These are phyloP conservation scores for Phengaris alcon DNA, from an alignment of 2,888 invertebrate species.

Conservation along the genomic window DNA sequence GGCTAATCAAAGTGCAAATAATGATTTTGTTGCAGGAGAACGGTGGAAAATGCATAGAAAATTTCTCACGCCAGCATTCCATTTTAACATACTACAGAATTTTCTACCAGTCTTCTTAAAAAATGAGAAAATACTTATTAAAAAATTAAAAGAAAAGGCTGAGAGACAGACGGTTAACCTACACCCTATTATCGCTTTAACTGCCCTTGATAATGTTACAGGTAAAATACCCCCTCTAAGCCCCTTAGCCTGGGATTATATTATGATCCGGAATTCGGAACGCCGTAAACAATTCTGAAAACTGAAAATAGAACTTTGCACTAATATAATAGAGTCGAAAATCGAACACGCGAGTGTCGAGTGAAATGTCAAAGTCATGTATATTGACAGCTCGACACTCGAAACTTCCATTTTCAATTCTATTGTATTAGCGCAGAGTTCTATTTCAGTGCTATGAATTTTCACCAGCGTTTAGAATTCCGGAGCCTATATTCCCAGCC, in stretches of 20 bases:
- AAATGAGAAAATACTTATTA: constrained; percentile 78
- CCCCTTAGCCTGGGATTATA: neutral
- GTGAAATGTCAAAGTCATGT: no score
- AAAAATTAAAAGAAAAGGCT: constrained; percentile 68
- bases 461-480: no score
- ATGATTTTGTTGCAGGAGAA: constrained; percentile 47
- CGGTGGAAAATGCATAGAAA: constrained; percentile 84
- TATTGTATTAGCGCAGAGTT: no score
- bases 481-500: no score
- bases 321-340: no score
- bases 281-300: no score
- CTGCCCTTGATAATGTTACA: constrained; percentile 71
- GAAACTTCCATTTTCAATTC: no score
- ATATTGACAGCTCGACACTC: no score
- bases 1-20: neutral
- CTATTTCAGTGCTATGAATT: no score
- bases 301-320: no score
- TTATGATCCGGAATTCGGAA: no score
- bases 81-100: constrained; percentile 86
- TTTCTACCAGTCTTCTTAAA: constrained; percentile 85
- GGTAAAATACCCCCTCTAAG: constrained; percentile 44
- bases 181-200: constrained; percentile 79
- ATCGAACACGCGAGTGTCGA: no score
- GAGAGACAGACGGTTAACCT: constrained; percentile 75
- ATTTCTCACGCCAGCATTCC: constrained; percentile 87